Evolutionary conservation across 2,888 invertebrate genomes (phyloP), one percentile per base, ranked within the genome.

Genomic region (Steinernema hermaphroditum): DNA sequence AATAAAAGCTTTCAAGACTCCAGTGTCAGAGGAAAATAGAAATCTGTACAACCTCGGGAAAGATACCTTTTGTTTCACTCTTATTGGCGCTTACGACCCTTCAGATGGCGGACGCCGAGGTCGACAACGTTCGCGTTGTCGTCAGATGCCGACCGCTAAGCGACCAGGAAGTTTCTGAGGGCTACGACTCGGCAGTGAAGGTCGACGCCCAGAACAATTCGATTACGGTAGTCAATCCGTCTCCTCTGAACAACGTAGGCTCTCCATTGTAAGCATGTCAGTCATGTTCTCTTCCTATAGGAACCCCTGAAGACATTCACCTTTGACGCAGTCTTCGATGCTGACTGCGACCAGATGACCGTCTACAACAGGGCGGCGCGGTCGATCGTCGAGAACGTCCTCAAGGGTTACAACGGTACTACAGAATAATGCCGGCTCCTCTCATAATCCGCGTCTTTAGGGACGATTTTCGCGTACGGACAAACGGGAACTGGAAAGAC

Each of bases 401-500:
- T 98, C 9, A 92, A 89, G 79, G 96, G 97, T 0, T 98, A 96
- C 89, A 98, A 98, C 89, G 97, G 96, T 77, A 93, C 92, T 16
- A n/a, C 27, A 27, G 4, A n/a, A n/a, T n/a, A n/a, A 54, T 16
- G 6, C 54, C 22, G 16, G 27, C 9, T 6, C 27, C 27, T 14
- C 16, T 24, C 24, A 24, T 9, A 22, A 54, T 8, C 2, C 24
- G 22, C 54, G 16, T 22, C 8, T 77, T 68, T 76, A 89, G 90
- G 90, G 9, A 91, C 90, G 9, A 90, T 91, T 72, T 91, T 90
- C 87, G 90, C 90, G 0, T 91, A 91, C 83, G 91, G 91, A 0
- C 91, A 91, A 83, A 90, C 90, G 1, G 97, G 98, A 22, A 98
- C 97, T 0, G 98, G 98, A 9, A 99, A 98, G 89, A 98, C 98